These are phyloP conservation scores for Boloria euphrosyne DNA, from an alignment of 2,888 invertebrate genomes.

Conservation along the genomic window DNA sequence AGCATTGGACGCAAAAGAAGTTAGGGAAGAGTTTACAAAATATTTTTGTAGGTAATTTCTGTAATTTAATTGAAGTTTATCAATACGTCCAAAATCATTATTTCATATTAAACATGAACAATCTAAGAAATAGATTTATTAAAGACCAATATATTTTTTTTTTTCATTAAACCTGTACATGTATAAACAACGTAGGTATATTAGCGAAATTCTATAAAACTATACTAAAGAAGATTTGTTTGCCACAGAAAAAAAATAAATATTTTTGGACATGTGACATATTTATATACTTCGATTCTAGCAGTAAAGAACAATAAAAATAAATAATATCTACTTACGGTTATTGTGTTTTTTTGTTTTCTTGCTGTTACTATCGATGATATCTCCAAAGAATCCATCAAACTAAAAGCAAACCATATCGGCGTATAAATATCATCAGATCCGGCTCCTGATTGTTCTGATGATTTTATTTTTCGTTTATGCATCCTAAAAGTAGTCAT, in stretches of 20 bases:
- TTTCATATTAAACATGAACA: too few species aligned
- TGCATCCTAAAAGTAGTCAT: conserved; percentile 39
- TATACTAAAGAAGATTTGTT: too few species aligned
- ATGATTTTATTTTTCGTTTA: conserved; percentile 30
- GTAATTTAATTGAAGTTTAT: too few species aligned
- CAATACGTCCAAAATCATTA: too few species aligned
- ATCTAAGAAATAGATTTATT: too few species aligned
- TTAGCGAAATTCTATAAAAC: too few species aligned
- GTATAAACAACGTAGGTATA: too few species aligned
- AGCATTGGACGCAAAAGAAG: conserved; percentile 28
- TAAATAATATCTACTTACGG: conserved; percentile 25
- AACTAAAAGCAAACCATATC: conserved; percentile 40
- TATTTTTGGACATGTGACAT: too few species aligned
- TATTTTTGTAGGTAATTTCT: conserved; percentile 40
- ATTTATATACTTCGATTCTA: too few species aligned
- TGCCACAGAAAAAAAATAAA: too few species aligned
- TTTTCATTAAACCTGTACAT: too few species aligned
- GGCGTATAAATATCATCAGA: conserved; percentile 37
- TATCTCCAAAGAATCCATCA: conserved; percentile 38
- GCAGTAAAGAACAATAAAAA: conserved; percentile 13
- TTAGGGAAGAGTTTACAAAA: conserved; percentile 43
- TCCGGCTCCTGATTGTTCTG: conserved; percentile 42
- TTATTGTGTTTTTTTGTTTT: conserved; percentile 36
- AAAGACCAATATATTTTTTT: too few species aligned
- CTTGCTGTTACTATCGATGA: conserved; percentile 21